These are phyloP conservation scores for Falco berigora DNA, from an alignment of 2,797 vertebrate species.

Conservation along the genomic window DNA sequence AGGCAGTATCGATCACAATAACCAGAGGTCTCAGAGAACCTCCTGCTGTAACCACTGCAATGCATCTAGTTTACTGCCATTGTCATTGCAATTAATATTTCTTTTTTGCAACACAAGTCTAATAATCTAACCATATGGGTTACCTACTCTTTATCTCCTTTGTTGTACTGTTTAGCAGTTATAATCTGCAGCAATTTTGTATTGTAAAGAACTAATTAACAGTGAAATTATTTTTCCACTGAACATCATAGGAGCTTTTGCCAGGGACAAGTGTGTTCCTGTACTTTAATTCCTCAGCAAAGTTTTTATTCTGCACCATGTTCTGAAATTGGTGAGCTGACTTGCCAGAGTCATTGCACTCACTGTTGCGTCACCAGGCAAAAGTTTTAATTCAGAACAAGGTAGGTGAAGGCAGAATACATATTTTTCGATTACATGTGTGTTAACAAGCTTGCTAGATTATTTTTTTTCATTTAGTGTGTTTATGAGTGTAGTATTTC, in stretches of 20 bases:
- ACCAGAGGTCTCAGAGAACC: not conserved
- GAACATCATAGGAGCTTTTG: not conserved
- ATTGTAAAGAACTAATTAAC: not conserved
- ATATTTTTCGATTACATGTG: not conserved
- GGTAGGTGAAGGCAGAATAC: not conserved
- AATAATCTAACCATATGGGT: not conserved
- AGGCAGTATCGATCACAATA: not conserved
- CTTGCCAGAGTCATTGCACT: not conserved
- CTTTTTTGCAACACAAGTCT: not conserved
- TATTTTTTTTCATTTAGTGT: not conserved
- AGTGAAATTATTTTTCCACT: not conserved
- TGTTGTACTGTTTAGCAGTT: not conserved
- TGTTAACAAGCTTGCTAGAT: not conserved
- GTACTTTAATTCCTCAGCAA: not conserved
- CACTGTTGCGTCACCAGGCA: not conserved
- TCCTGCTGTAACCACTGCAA: not conserved
- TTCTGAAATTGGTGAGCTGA: not conserved
- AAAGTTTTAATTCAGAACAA: not conserved
- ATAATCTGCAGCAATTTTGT: not conserved
- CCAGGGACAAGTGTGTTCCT: not conserved
- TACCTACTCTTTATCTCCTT: not conserved
- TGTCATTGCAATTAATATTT: not conserved
- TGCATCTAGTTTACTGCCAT: not conserved
- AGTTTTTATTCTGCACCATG: rapidly evolving
- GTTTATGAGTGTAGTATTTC: not conserved